These are phyloP conservation scores for Stegostoma tigrinum DNA, from an alignment of 2,113 vertebrate genomes.

Conservation along the genomic window DNA sequence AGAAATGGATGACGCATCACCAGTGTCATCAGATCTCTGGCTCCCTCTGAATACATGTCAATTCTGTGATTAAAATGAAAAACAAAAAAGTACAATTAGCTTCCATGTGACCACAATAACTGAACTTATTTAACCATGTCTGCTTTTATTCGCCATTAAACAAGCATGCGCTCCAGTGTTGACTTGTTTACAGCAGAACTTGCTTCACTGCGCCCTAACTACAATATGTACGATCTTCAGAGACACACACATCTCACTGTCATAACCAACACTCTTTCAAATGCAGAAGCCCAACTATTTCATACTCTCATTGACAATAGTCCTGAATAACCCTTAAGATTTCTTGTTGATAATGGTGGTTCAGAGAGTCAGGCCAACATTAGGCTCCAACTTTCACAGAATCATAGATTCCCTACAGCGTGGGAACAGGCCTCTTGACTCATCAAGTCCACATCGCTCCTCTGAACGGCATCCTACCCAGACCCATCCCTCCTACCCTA, in stretches of 20 bases:
- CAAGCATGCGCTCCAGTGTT: not conserved
- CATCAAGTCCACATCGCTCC: too few species aligned
- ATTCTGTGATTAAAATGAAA: constrained; percentile 56
- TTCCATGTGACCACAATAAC: not conserved
- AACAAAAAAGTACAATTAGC: not conserved
- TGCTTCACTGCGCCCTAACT: not conserved
- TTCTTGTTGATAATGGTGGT: not conserved
- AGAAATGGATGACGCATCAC: constrained; percentile 58
- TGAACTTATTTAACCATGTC: too few species aligned
- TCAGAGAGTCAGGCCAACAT: not conserved
- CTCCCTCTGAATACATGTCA: constrained; percentile 76
- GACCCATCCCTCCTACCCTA: too few species aligned
- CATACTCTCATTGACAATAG: not conserved
- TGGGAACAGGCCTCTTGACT: too few species aligned
- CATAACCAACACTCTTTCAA: not conserved
- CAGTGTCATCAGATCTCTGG: constrained; percentile 68
- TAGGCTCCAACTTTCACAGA: not conserved
- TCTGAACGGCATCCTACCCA: too few species aligned
- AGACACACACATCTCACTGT: not conserved
- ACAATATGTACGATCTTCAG: not conserved
- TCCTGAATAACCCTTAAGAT: not conserved
- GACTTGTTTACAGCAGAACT: not conserved
- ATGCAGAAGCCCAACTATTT: not conserved
- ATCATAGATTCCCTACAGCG: not conserved
- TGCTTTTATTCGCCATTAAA: not conserved